Percentiles rank a stretch among this genome's conserved stretches.
These are phyloP conservation scores for Campoplex capitator DNA, from an alignment of 2,888 invertebrate genomes.

Conservation along the genomic window DNA sequence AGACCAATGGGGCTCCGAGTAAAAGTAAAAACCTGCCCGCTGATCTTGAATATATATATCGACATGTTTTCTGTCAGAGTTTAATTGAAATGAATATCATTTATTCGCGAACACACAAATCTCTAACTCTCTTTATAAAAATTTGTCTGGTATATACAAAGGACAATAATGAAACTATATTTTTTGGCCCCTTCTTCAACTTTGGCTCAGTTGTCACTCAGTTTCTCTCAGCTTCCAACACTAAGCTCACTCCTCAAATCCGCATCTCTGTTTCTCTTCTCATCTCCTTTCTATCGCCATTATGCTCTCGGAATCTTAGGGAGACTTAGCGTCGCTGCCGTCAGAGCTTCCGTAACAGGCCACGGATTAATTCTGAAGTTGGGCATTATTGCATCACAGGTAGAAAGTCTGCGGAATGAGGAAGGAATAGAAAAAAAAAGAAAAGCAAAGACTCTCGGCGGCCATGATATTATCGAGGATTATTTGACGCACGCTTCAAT, in stretches of 20 bases:
- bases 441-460: not conserved
- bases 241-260: not conserved
- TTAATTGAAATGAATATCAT: not conserved
- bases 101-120: not conserved
- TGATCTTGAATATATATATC: not conserved
- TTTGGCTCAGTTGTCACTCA: slow-evolving; percentile 20
- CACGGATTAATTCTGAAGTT: slow-evolving; percentile 35
- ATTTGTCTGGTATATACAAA: not conserved
- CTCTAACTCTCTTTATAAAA: not conserved
- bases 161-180: not conserved
- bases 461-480: not conserved
- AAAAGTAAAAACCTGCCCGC: slow-evolving; percentile 41
- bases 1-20: slow-evolving; percentile 69
- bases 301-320: slow-evolving; percentile 29
- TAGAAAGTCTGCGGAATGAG: not conserved
- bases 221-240: slow-evolving; percentile 26
- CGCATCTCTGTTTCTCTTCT: slow-evolving; percentile 28
- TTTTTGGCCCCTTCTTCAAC: not conserved
- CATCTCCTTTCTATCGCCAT: not conserved
- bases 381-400: slow-evolving; percentile 21
- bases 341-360: slow-evolving; percentile 10
- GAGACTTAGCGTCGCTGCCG: slow-evolving; percentile 19
- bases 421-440: not conserved
- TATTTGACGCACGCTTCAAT: slow-evolving; percentile 4
- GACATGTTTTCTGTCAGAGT: slow-evolving; percentile 3